A percentile compares a stretch with the other conserved stretches of the same genome.
These are phyloP conservation scores for Papilio glaucus DNA, from an alignment of 1,140 invertebrate genomes.

Conservation along the genomic window DNA sequence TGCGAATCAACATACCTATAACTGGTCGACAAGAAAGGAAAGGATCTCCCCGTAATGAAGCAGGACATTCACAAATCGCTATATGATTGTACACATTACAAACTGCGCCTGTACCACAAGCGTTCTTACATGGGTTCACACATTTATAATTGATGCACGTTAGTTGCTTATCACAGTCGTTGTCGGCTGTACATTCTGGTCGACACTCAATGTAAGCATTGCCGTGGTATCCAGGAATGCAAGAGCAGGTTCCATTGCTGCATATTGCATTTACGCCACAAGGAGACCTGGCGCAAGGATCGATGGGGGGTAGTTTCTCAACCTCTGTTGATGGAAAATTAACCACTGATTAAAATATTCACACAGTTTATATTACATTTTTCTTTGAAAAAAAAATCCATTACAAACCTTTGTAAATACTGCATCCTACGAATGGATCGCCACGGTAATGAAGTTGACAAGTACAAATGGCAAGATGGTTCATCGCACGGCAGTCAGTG, in stretches of 20 bases:
- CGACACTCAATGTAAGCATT: slow-evolving; percentile 86
- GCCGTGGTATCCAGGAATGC: slow-evolving; percentile 84
- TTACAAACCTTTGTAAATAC: slow-evolving; percentile 84
- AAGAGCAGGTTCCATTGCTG: slow-evolving; percentile 87
- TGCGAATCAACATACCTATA: slow-evolving; percentile 70
- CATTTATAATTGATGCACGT: slow-evolving; percentile 94
- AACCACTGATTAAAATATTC: slow-evolving; percentile 12
- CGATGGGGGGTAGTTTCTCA: slow-evolving; percentile 51
- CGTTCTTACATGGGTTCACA: slow-evolving; percentile 90
- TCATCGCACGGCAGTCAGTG: slow-evolving; percentile 85
- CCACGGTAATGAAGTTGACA: slow-evolving; percentile 86
- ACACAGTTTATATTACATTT: background rate
- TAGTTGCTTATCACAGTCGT: slow-evolving; percentile 90
- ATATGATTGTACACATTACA: slow-evolving; percentile 87
- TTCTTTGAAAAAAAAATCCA: slow-evolving; percentile 46
- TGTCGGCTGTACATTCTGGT: slow-evolving; percentile 87
- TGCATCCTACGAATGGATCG: slow-evolving; percentile 87
- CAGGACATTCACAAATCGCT: slow-evolving; percentile 86
- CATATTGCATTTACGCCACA: slow-evolving; percentile 91
- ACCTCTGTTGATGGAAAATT: slow-evolving; percentile 44
- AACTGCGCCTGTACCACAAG: slow-evolving; percentile 86
- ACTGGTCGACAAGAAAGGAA: slow-evolving; percentile 84
- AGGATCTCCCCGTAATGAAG: slow-evolving; percentile 86
- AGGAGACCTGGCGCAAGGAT: slow-evolving; percentile 87
- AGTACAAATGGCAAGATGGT: slow-evolving; percentile 86